Percentiles rank a stretch among this genome's conserved stretches.
Conservation (phyloP, 1,140 invertebrate genomes). For the Apis cerana region DNA sequence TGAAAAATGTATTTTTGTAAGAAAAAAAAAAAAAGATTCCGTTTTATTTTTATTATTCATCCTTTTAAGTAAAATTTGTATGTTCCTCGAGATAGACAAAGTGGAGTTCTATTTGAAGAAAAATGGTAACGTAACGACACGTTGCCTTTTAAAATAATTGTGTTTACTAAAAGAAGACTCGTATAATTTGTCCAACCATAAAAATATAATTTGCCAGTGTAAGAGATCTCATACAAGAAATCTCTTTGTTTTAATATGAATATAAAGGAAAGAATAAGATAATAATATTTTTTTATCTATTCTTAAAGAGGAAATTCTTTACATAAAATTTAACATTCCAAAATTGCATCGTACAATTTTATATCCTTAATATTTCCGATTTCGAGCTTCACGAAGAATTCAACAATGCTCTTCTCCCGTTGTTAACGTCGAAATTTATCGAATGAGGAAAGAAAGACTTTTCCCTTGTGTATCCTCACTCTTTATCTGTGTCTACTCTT, state of each 20-base stretch:
- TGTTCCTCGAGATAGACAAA: neutral
- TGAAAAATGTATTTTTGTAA: no score
- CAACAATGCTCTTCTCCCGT: neutral
- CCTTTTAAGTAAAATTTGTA: neutral
- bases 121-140: neutral
- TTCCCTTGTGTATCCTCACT: neutral
- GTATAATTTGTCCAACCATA: neutral
- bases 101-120: neutral
- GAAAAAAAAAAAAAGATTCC: no score
- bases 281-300: no score
- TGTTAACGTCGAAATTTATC: neutral
- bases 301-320: no score
- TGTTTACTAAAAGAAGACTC: neutral
- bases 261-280: neutral
- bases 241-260: neutral
- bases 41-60: neutral
- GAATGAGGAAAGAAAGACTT: neutral
- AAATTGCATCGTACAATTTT: no score
- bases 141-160: neutral
- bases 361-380: neutral
- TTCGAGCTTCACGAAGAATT: slow-evolving; percentile 30
- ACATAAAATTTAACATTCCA: no score
- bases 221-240: neutral
- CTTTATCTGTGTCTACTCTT: neutral
- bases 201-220: no score